phyloP scores from a whole-genome alignment of 2,888 invertebrate species.

The Eupithecia inturbata region DNA sequence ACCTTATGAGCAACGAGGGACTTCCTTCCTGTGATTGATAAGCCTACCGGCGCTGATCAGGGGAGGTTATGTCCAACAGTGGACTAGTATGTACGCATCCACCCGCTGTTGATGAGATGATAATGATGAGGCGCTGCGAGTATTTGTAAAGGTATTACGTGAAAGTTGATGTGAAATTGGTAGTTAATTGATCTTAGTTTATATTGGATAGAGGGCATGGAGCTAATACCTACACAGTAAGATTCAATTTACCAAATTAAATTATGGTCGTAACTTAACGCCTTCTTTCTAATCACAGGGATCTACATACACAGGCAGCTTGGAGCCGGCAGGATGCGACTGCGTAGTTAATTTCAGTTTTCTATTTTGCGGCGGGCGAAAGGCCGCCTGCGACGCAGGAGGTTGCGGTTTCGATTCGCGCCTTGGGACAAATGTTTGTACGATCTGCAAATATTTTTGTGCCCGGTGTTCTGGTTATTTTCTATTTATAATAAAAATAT shows the following conservation, averaged over 20 bases:
- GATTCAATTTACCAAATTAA: neutral
- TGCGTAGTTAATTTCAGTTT: too few relatives aligned
- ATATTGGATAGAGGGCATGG: neutral
- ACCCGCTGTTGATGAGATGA: neutral
- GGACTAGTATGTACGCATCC: neutral
- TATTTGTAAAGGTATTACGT: neutral
- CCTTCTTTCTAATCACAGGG: too few relatives aligned
- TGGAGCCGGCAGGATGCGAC: too few relatives aligned
- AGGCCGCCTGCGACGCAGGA: too few relatives aligned
- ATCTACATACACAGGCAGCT: too few relatives aligned
- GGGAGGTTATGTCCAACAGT: neutral
- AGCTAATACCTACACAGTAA: neutral
- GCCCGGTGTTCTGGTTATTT: too few relatives aligned
- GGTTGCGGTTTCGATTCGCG: too few relatives aligned
- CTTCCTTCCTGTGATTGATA: neutral
- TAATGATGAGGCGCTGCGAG: neutral
- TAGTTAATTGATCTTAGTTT: neutral
- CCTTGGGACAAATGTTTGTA: too few relatives aligned
- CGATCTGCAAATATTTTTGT: too few relatives aligned
- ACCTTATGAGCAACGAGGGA: neutral
- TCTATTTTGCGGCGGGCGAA: too few relatives aligned
- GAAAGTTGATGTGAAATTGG: neutral
- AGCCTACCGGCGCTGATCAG: neutral
- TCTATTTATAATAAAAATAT: too few relatives aligned
- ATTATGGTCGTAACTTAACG: neutral